Evolutionary conservation across 2,888 invertebrate genomes (phyloP), one percentile per base, ranked within the genome.

Genomic region (Ditula angustiorana): DNA sequence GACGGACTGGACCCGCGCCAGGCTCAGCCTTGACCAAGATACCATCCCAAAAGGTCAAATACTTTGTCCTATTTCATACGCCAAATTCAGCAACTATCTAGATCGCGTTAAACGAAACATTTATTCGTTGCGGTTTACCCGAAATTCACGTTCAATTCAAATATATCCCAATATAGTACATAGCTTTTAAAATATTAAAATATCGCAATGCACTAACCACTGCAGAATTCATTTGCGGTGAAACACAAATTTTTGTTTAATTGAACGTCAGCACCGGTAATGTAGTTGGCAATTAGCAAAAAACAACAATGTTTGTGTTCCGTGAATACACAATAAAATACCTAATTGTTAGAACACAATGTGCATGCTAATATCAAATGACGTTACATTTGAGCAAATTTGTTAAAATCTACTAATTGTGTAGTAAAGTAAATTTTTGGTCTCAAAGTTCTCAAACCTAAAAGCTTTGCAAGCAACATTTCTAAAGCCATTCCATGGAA

Each of bases 401-500:
- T 7, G n/a, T 5, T 23, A 24, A 7, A n/a, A 47, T 26, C 7
- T 35, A 35, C 13, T 13, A n/a, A n/a, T 2, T 37, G 37, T 2
- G 4, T 8, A 8, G 7, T 3, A 44, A 44, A 30, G 11, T 10
- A 30, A 19, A 16, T 30, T 30, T 57, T 28, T 10, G 26, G 11
- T 55, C 24, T n/a, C 16, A 19, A 19, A 21, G 26, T 11, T 55
- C 24, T n/a, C 16, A 19, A 19, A 21, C 35, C 44, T 10, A 19
- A 21, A 30, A 46, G 44, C 56, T 52, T 28, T n/a, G 19, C 23
- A 23, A 13, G 33, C 30, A 35, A 35, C 30, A 19, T 46, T 46
- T 46, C 23, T 19, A 21, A 8, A 35, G 19, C 46, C 35, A 35
- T 53, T 53, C 8, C 7, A n/a, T 5, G 67, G 75, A 82, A 83